A percentile compares a stretch with the other conserved stretches of the same genome.
Evolutionary conservation across 2,113 vertebrate species (phyloP).

Genomic region (Acrocephalus kingi): DNA sequence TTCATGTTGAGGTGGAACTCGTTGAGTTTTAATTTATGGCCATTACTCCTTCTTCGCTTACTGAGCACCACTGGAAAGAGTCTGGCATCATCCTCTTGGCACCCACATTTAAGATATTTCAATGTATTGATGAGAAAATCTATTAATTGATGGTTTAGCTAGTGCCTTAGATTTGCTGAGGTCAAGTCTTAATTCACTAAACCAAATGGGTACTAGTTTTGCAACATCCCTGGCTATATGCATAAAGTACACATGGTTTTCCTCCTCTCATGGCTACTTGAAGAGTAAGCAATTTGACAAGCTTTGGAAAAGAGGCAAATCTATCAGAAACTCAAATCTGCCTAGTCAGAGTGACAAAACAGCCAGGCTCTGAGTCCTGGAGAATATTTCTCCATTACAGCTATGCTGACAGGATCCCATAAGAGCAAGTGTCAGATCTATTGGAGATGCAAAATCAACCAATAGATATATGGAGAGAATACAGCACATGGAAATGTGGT

Average conservation of each 20-base stretch:
- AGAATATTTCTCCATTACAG: background rate
- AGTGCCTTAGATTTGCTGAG: background rate
- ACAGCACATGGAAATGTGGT: background rate
- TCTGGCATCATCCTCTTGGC: background rate
- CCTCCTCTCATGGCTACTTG: background rate
- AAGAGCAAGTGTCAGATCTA: background rate
- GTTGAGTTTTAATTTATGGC: background rate
- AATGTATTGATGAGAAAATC: background rate
- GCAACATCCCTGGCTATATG: background rate
- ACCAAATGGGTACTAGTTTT: background rate
- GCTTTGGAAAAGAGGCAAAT: background rate
- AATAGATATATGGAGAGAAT: background rate
- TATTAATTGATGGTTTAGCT: background rate
- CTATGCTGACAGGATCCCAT: background rate
- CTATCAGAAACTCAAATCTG: background rate
- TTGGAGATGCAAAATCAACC: background rate
- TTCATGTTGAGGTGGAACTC: background rate
- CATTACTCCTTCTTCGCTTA: background rate
- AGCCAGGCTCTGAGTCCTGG: background rate
- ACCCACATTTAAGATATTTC: background rate
- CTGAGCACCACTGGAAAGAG: background rate
- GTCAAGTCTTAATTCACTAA: background rate
- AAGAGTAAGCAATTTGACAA: background rate
- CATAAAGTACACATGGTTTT: background rate
- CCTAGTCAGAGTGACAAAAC: background rate